Evolutionary conservation across 2,888 invertebrate species (phyloP), one percentile per base, ranked within the genome.

Genomic region (Drosophila dives): DNA sequence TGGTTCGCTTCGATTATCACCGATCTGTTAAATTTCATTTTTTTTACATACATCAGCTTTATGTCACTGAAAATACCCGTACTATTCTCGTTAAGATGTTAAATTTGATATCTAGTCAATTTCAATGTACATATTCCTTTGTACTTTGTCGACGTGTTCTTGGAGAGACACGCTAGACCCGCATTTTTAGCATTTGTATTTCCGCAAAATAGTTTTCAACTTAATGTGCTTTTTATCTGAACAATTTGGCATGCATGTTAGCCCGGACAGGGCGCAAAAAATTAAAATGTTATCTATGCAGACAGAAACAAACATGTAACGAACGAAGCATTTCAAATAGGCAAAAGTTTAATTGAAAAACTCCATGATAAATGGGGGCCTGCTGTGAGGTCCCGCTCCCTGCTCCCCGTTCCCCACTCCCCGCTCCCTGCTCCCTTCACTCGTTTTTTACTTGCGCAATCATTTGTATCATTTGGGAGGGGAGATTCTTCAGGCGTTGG

Each of bases 281-380:
- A 83, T 82, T 77, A 77, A 81, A 83, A 55, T 68, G 60, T 72
- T 83, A 82, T 81, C 83, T 83, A 81, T 80, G 73, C 83, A 80
- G 72, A 49, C 63, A 26, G 32, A n/a, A 17, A 10, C 20, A 36
- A 64, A 64, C 62, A 76, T 72, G 71, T 77, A 67, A 68, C 60
- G 38, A 62, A 67, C 64, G 42, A 58, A 56, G 63, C 63, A 60
- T 67, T 76, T 67, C 66, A 74, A 74, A 80, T 82, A 80, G 64
- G 62, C 61, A 80, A 68, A 68, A 63, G 77, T 81, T 81, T 83
- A 81, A 81, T 83, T 81, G 83, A 83, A 81, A 81, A 80, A 73
- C 73, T 65, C 42, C 51, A 75, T 72, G 77, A 83, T 83, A 80
- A 77, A 80, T 81, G 80, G 23, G 45, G 23, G 71, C 65, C 65